Percentiles rank a stretch among this genome's conserved stretches.
phyloP scores from a whole-genome alignment of 2,113 vertebrate genomes.

The Sylvilagus bachmani region DNA sequence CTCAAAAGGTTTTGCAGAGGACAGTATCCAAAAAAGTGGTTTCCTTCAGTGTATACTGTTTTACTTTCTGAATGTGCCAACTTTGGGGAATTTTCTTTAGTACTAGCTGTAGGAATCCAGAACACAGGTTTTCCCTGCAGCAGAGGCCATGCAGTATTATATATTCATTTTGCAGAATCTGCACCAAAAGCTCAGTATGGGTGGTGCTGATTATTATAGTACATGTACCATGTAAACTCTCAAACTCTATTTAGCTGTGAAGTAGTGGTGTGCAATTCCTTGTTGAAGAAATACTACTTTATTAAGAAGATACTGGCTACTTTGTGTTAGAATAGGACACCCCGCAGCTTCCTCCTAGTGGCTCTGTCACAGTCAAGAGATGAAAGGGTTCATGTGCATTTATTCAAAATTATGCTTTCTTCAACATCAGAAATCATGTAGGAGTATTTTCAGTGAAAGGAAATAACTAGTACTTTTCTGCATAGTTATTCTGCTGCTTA shows the following conservation, averaged over 20 bases:
- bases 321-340: constrained; percentile 89
- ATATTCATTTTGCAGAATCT: constrained; percentile 89
- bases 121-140: constrained; percentile 78
- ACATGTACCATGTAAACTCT: constrained; percentile 86
- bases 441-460: constrained; percentile 85
- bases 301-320: constrained; percentile 87
- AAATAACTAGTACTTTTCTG: constrained; percentile 83
- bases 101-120: constrained; percentile 81
- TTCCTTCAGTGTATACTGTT: constrained; percentile 70
- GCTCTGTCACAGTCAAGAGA: constrained; percentile 86
- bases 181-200: constrained; percentile 87
- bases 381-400: constrained; percentile 87
- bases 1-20: constrained; percentile 81
- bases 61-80: constrained; percentile 91
- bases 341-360: constrained; percentile 88
- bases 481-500: constrained; percentile 87
- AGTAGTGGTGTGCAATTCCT: constrained; percentile 88
- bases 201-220: constrained; percentile 88
- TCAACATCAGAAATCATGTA: constrained; percentile 84
- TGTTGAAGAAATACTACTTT: constrained; percentile 88
- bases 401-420: constrained; percentile 86
- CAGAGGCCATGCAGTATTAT: constrained; percentile 88
- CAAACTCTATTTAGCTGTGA: constrained; percentile 84
- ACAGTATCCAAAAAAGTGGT: constrained; percentile 60
- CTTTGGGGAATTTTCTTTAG: constrained; percentile 83